Conservation (phyloP, 2,113 vertebrate species). For the Ctenodactylus gundi region DNA sequence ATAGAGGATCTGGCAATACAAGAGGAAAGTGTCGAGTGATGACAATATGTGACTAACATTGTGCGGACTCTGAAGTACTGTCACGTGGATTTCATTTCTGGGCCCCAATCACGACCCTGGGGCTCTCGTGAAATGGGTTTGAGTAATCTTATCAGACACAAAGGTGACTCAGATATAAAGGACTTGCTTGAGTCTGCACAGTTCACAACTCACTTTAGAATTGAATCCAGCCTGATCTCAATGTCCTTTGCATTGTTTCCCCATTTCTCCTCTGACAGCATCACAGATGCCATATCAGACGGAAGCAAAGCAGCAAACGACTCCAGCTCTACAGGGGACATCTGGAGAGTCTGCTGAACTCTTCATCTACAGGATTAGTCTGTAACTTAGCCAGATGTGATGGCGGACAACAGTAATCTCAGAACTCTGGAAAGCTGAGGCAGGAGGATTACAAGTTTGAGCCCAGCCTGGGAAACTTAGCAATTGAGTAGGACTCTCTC, state of each 20-base stretch:
- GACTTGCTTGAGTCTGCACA: not conserved
- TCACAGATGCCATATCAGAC: fast-evolving
- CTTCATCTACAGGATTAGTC: no score
- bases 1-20: not conserved
- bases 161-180: not conserved
- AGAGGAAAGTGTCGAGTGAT: not conserved
- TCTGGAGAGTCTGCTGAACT: not conserved
- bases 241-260: not conserved
- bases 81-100: not conserved
- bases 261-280: fast-evolving
- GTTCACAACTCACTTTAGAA: not conserved
- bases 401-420: no score
- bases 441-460: no score
- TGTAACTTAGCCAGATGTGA: no score
- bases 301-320: no score
- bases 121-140: not conserved
- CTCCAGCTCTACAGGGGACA: fast-evolving
- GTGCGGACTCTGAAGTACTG: fast-evolving
- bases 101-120: not conserved
- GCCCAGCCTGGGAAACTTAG: no score
- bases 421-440: no score
- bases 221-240: no score
- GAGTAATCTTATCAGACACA: not conserved
- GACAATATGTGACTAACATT: fast-evolving
- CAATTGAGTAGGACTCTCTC: no score